phyloP scores from a whole-genome alignment of 2,113 vertebrate species.

The Ahaetulla prasina region DNA sequence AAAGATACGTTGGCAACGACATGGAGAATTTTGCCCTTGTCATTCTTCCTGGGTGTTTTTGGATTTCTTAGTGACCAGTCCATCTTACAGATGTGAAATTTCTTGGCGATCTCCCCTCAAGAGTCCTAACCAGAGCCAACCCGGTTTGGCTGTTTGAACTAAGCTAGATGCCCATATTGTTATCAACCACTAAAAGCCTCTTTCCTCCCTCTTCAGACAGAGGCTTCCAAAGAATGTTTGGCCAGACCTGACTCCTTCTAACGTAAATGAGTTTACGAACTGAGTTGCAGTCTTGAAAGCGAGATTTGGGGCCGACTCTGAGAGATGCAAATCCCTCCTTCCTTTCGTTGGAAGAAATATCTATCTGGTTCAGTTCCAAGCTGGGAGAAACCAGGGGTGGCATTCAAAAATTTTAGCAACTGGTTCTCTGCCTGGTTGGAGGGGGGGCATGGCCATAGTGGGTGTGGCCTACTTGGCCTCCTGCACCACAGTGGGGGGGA shows the following conservation, averaged over 20 bases:
- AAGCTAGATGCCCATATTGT: not conserved
- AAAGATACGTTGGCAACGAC: not conserved
- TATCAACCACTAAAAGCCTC: not conserved
- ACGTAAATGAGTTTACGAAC: not conserved
- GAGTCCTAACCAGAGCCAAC: not conserved
- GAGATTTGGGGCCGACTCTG: not conserved
- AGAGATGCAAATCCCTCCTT: not conserved
- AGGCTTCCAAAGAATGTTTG: not conserved
- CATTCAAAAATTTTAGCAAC: too few species aligned
- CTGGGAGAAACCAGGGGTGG: too few species aligned
- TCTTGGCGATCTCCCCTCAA: not conserved
- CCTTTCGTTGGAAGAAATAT: too few species aligned
- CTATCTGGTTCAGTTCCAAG: too few species aligned
- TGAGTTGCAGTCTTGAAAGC: not conserved
- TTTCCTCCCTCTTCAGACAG: not conserved
- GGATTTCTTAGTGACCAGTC: not conserved
- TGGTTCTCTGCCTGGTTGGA: too few species aligned
- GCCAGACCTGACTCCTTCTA: not conserved
- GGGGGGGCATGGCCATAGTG: too few species aligned
- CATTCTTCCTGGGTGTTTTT: not conserved
- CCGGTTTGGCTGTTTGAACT: not conserved
- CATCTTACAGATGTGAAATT: not conserved
- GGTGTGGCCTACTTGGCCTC: too few species aligned
- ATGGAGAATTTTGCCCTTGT: not conserved
- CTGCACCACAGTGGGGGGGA: too few species aligned